A percentile compares a stretch with the other conserved stretches of the same genome.
phyloP scores from a whole-genome alignment of 2,113 vertebrate species.

The Corapipo altera region DNA sequence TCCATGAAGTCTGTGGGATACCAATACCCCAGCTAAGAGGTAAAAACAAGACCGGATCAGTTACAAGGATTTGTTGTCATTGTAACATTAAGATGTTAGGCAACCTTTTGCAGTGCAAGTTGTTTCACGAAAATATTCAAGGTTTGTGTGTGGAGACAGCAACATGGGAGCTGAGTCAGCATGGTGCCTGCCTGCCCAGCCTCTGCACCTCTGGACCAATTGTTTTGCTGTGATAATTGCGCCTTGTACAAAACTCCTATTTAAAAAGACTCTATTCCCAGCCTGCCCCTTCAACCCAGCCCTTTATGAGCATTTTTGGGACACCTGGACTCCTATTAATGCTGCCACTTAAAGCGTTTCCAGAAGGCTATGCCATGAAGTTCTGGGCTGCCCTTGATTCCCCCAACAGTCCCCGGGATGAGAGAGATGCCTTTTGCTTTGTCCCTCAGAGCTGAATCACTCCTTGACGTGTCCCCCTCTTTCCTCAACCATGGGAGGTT shows the following conservation, averaged over 20 bases:
- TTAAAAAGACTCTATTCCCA: neutral
- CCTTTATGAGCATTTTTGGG: neutral
- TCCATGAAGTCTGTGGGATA: neutral
- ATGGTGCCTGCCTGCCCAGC: neutral
- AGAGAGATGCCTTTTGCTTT: neutral
- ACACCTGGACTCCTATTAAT: neutral
- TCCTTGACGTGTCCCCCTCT: neutral
- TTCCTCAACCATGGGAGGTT: accelerated
- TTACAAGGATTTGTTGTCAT: neutral
- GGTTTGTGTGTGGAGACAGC: accelerated
- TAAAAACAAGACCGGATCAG: neutral
- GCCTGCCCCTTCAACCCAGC: neutral
- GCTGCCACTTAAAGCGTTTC: neutral
- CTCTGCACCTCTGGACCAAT: neutral
- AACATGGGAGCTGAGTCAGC: accelerated
- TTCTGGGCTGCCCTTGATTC: neutral
- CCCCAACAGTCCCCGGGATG: neutral
- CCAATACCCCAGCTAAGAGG: neutral
- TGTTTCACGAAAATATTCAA: neutral
- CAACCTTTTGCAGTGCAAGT: neutral
- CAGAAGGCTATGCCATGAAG: neutral
- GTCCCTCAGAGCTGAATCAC: neutral
- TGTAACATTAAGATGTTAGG: neutral
- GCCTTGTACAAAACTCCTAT: neutral
- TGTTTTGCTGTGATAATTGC: neutral